These are phyloP conservation scores for Polyommatus icarus DNA, from an alignment of 2,888 invertebrate genomes.

Conservation along the genomic window DNA sequence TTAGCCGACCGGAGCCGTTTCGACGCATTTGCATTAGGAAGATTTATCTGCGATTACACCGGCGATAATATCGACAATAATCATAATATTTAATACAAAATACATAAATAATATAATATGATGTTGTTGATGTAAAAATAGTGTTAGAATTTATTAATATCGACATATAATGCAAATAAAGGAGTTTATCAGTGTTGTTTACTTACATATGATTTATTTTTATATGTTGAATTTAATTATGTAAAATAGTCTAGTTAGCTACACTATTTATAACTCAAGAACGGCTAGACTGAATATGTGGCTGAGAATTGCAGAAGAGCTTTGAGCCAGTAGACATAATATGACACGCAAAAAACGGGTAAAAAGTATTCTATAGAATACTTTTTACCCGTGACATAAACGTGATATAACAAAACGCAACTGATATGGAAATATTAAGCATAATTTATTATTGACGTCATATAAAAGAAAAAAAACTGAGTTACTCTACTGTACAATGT, in stretches of 20 bases:
- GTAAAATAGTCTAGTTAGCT: background rate
- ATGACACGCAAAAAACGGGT: too few relatives aligned
- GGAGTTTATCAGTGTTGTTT: background rate
- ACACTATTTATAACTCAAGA: background rate
- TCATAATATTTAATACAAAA: slow-evolving; percentile 13
- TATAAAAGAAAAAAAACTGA: too few relatives aligned
- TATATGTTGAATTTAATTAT: background rate
- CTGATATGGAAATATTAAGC: too few relatives aligned
- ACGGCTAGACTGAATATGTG: background rate
- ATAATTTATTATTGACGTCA: too few relatives aligned
- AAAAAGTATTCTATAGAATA: too few relatives aligned
- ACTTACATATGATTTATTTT: too few relatives aligned
- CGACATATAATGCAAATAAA: background rate
- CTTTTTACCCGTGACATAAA: background rate
- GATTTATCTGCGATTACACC: slow-evolving; percentile 29
- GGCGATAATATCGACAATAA: slow-evolving; percentile 12
- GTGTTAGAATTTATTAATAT: background rate
- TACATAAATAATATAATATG: background rate
- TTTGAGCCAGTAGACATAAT: background rate
- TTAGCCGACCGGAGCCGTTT: slow-evolving; percentile 28
- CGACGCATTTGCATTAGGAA: slow-evolving; percentile 21
- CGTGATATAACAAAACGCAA: background rate
- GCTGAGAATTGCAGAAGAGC: background rate
- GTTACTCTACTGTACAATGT: too few relatives aligned
- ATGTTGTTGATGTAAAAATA: slow-evolving; percentile 1